Percentiles rank a stretch among this genome's conserved stretches.
These are phyloP conservation scores for Cylloceria caligata DNA, from an alignment of 2,888 invertebrate species.

Conservation along the genomic window DNA sequence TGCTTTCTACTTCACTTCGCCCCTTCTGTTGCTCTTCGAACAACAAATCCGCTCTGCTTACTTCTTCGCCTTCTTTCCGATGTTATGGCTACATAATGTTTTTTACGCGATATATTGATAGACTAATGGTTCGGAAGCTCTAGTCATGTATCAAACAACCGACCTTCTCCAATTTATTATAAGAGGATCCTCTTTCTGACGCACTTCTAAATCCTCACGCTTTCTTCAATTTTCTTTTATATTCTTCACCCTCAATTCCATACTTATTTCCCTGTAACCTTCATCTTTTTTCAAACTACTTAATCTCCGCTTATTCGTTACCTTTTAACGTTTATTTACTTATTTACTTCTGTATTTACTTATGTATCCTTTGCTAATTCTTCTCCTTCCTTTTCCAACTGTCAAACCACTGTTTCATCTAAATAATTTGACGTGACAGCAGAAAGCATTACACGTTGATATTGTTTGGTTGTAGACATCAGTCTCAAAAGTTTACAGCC, in stretches of 20 bases:
- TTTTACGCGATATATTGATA: background rate
- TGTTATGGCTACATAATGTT: background rate
- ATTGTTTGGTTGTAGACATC: background rate
- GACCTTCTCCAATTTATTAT: background rate
- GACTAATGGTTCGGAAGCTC: background rate
- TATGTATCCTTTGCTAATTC: background rate
- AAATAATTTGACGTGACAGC: background rate
- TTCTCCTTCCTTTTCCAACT: background rate
- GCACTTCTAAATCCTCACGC: background rate
- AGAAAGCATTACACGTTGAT: background rate
- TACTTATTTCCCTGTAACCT: background rate
- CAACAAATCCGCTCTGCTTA: slow-evolving; percentile 23
- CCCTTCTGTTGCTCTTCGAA: slow-evolving; percentile 20
- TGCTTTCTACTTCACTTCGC: background rate
- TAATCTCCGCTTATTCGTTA: slow-evolving; percentile 1
- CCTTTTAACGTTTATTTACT: slow-evolving; percentile 1
- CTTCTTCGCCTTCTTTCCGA: slow-evolving; percentile 13
- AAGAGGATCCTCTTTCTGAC: background rate
- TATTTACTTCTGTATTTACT: too few species aligned
- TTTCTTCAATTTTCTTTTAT: background rate
- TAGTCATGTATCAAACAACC: background rate
- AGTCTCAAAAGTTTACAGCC: background rate
- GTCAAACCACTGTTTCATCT: background rate
- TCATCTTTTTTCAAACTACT: background rate
- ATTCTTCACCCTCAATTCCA: background rate